These are phyloP conservation scores for Zaprionus vittiger DNA, from an alignment of 1,140 invertebrate genomes.

Conservation along the genomic window DNA sequence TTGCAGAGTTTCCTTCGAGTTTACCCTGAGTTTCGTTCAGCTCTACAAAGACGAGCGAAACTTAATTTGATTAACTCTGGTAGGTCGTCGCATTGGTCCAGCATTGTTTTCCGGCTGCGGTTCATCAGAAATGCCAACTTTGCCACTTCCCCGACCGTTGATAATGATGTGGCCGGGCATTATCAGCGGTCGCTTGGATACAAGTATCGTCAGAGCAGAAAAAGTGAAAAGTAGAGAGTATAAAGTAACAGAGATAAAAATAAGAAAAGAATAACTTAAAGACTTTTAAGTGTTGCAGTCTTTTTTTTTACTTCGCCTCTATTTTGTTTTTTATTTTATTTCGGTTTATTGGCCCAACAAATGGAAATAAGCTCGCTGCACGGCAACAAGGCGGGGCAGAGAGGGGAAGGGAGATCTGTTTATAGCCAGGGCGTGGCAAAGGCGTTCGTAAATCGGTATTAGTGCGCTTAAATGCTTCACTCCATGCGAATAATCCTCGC, in stretches of 20 bases:
- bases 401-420: conserved; percentile 13
- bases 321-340: conserved; percentile 42
- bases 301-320: conserved; percentile 45
- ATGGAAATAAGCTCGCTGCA: conserved; percentile 47
- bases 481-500: conserved; percentile 15
- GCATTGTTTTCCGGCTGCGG: conserved; percentile 67
- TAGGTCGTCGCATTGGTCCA: conserved; percentile 43
- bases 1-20: conserved; percentile 50
- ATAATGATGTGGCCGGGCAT: conserved; percentile 72
- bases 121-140: conserved; percentile 61
- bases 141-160: conserved; percentile 54
- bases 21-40: neutral
- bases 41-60: conserved; percentile 61
- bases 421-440: conserved; percentile 50
- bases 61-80: conserved; percentile 81
- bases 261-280: conserved; percentile 35
- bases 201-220: conserved; percentile 11
- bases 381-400: neutral
- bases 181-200: conserved; percentile 50
- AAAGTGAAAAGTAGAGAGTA: conserved; percentile 9
- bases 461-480: conserved; percentile 61
- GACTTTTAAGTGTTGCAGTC: conserved; percentile 69
- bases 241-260: neutral
- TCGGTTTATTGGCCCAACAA: conserved; percentile 60
- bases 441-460: conserved; percentile 68